phyloP scores from a whole-genome alignment of 2,113 vertebrate genomes.

The Lagenorhynchus albirostris region DNA sequence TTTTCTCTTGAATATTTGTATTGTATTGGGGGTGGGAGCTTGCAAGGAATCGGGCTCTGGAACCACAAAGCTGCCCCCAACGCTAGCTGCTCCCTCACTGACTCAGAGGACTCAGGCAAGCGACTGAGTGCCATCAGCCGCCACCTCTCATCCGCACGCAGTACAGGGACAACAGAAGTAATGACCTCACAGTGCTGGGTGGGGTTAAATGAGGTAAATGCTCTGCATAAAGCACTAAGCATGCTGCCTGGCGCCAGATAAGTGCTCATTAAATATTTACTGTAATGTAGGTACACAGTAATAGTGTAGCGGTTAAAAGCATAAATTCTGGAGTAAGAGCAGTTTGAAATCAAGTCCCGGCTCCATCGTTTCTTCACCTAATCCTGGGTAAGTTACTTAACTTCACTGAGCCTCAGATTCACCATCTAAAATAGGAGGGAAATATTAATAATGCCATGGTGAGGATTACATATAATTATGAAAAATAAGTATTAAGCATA shows the following conservation, averaged over 20 bases:
- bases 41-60: background rate
- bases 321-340: background rate
- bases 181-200: background rate
- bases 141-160: background rate
- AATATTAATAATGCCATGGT: background rate
- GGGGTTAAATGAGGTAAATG: background rate
- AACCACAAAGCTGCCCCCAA: background rate
- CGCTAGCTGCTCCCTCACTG: too few relatives aligned
- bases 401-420: background rate
- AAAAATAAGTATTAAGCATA: background rate
- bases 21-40: too few relatives aligned
- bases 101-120: too few relatives aligned
- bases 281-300: background rate
- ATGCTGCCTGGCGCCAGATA: background rate
- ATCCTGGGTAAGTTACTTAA: background rate
- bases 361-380: background rate
- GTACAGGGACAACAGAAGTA: background rate
- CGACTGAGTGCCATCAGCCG: accelerated
- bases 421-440: background rate
- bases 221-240: background rate
- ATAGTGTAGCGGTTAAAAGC: background rate
- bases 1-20: background rate
- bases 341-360: background rate
- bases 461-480: background rate
- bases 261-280: background rate